A percentile compares a stretch with the other conserved stretches of the same genome.
Conservation (phyloP, 1,140 invertebrate species). For the Maconellicoccus hirsutus region DNA sequence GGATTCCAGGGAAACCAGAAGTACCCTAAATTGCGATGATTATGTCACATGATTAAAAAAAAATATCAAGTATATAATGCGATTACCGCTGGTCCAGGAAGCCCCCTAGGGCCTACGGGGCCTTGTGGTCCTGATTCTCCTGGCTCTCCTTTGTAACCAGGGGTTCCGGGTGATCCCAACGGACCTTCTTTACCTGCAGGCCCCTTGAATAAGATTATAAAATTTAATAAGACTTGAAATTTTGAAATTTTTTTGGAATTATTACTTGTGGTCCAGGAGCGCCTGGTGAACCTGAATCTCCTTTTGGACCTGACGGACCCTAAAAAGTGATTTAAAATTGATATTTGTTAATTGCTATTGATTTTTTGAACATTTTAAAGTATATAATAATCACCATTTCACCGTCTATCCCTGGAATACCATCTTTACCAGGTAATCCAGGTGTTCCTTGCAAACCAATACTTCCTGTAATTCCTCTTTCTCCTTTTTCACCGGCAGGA, state of each 20-base stretch:
- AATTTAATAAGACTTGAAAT: background rate
- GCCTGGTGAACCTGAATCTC: conserved; percentile 35
- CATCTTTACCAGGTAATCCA: conserved; percentile 26
- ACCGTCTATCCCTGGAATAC: conserved; percentile 32
- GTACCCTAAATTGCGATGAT: conserved; percentile 6
- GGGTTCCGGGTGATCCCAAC: conserved; percentile 27
- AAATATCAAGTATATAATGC: too few species aligned
- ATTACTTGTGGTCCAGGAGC: conserved; percentile 31
- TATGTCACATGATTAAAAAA: too few species aligned
- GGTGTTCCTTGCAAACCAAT: conserved; percentile 24
- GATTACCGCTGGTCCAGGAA: conserved; percentile 35
- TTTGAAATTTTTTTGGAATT: background rate
- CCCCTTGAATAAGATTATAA: conserved; percentile 32
- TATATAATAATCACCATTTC: conserved; percentile 31
- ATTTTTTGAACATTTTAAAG: conserved; percentile 13
- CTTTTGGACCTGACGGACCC: conserved; percentile 37
- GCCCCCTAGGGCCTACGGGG: conserved; percentile 37
- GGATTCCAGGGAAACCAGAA: conserved; percentile 29
- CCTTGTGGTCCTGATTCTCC: conserved; percentile 32
- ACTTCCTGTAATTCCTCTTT: conserved; percentile 23
- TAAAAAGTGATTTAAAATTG: conserved; percentile 31
- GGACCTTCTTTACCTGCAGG: conserved; percentile 28
- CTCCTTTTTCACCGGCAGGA: conserved; percentile 26
- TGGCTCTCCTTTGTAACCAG: conserved; percentile 30
- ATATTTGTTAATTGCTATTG: background rate